Percentiles rank a stretch among this genome's conserved stretches.
Conservation (phyloP, 2,888 invertebrate species). For the Copidosoma aretas region DNA sequence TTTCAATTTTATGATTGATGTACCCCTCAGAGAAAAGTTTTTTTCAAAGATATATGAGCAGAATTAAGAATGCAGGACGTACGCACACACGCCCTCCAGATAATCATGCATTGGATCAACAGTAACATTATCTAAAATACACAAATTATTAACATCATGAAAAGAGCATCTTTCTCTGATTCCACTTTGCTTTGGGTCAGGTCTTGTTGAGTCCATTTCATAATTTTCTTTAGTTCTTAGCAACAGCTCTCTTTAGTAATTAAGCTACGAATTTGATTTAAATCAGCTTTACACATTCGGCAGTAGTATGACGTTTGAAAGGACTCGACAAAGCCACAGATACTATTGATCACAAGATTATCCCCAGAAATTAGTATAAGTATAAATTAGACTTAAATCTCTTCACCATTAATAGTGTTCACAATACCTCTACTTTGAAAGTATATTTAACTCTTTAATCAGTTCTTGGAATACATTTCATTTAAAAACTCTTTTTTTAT, state of each 20-base stretch:
- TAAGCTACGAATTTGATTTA: background rate
- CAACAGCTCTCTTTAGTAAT: background rate
- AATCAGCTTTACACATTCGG: background rate
- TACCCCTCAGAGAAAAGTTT: too few species aligned
- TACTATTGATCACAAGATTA: background rate
- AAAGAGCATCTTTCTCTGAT: conserved; percentile 9
- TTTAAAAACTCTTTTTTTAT: background rate
- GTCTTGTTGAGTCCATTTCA: background rate
- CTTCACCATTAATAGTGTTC: too few species aligned
- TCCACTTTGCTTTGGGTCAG: background rate
- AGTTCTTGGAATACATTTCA: background rate
- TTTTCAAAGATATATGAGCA: background rate
- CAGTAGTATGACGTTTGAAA: background rate
- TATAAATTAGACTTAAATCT: background rate
- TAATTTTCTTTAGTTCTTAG: background rate
- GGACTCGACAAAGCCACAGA: conserved; percentile 1
- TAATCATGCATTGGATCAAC: conserved; percentile 25
- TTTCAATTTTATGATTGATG: too few species aligned
- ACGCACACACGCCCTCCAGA: conserved; percentile 20
- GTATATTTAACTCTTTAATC: background rate
- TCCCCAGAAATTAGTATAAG: background rate
- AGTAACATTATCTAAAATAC: conserved; percentile 23
- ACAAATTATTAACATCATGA: conserved; percentile 20
- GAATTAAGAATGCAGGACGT: conserved; percentile 3
- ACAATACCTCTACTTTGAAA: background rate